Evolutionary conservation across 2,797 vertebrate species (phyloP), one percentile per base, ranked within the genome.

Genomic region (Chromis chromis): DNA sequence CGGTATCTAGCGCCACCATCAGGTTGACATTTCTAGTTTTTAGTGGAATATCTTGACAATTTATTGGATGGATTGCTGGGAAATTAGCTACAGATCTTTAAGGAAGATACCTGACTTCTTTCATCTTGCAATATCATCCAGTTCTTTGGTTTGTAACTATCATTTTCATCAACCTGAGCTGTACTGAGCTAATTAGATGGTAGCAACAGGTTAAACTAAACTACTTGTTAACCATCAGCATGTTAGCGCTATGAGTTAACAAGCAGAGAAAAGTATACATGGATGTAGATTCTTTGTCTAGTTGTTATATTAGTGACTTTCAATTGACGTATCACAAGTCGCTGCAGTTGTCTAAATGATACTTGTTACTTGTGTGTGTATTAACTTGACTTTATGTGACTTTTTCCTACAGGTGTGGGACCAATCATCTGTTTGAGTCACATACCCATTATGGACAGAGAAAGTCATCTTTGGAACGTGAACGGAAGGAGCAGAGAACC

Each of bases 351-450:
- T 12, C 33, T 36, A 36, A 11, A 36, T 36, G 10, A 11, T 36
- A 10, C 9, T 3, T 16, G 14, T 13, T 16, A 1, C 40, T 42
- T 42, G 14, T n/a, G 4, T 42, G 3, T 40, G 9, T 39, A 4
- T 55, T 27, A 31, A 17, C 14, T 17, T 19, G 21, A 55, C 4
- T 53, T 33, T 21, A 1, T 55, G 19, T 69, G 10, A 49, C 28
- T 67, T 36, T 11, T 42, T 80, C 42, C 74, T 68, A 48, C 92
- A 99, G 98, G 97, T 99, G 65, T 99, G 98, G 98, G 98, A 99
- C 94, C 98, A 99, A 83, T 99, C 98, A 74, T 99, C 98, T 66
- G 98, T 99, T 85, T 99, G 96, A 96, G 70, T 65, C 61, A 24
- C 82, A 11, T 25, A 19, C 22, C 54, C 67, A 64, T 82, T 77